Evolutionary conservation across 2,113 vertebrate species (phyloP).

Genomic region (Hippocampus mohnikei): DNA sequence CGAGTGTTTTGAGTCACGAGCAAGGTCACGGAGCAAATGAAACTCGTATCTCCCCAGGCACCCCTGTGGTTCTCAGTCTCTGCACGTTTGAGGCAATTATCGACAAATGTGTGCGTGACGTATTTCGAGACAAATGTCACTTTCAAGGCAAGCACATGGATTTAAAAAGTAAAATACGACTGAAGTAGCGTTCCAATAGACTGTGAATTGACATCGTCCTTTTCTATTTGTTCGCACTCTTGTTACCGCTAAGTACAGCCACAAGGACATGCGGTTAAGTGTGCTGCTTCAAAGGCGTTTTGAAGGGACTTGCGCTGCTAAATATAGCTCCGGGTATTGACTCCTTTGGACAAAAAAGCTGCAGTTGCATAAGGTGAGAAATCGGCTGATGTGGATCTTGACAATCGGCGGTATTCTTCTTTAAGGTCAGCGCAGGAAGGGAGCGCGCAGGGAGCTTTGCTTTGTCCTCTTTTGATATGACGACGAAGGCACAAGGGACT

Average conservation of each 20-base stretch:
- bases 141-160: background rate
- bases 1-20: too few species aligned
- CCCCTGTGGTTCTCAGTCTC: too few species aligned
- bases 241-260: constrained; percentile 18
- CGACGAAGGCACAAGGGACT: constrained; percentile 61
- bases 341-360: constrained; percentile 6
- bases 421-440: constrained; percentile 33
- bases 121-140: too few species aligned
- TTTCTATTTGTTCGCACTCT: constrained; percentile 20
- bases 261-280: constrained; percentile 8
- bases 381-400: constrained; percentile 28
- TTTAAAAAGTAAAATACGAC: background rate
- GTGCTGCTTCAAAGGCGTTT: background rate
- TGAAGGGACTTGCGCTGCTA: background rate
- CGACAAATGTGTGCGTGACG: too few species aligned
- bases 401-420: constrained; percentile 57
- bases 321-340: constrained; percentile 33
- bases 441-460: constrained; percentile 28
- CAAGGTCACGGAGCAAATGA: too few species aligned
- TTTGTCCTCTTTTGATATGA: constrained; percentile 19
- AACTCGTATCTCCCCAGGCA: too few species aligned
- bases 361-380: constrained; percentile 19
- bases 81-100: too few species aligned
- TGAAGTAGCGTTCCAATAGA: constrained; percentile 6
- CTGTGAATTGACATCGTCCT: constrained; percentile 50